A percentile compares a stretch with the other conserved stretches of the same genome.
Evolutionary conservation across 1,140 invertebrate species (phyloP).

Genomic region (Drosophila burlai): DNA sequence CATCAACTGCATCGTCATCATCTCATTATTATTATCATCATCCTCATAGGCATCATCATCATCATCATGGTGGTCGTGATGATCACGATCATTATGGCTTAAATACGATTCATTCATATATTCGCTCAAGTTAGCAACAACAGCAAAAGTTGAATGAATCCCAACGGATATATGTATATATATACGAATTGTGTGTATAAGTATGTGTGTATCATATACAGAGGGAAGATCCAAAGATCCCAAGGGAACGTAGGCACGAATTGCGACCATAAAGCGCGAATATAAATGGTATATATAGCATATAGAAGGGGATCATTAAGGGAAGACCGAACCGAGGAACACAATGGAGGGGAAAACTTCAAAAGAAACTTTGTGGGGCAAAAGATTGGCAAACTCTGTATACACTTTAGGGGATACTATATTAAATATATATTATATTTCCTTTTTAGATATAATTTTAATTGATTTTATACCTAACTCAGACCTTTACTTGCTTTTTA

Average conservation of each 20-base stretch:
- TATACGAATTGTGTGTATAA: background rate
- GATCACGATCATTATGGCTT: constrained; percentile 11
- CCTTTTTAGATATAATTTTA: background rate
- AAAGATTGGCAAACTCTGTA: constrained; percentile 5
- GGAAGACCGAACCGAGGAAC: constrained; percentile 11
- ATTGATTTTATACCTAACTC: no score
- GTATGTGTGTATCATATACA: background rate
- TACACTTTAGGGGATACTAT: constrained; percentile 8
- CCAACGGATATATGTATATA: constrained; percentile 20
- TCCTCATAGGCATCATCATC: constrained; percentile 14
- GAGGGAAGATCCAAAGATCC: constrained; percentile 5
- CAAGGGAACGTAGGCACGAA: constrained; percentile 6
- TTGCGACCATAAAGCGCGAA: constrained; percentile 22
- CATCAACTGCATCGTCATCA: constrained; percentile 45
- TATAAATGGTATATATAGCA: constrained; percentile 3
- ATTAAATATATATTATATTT: background rate
- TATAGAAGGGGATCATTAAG: constrained; percentile 41
- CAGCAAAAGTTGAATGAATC: constrained; percentile 78
- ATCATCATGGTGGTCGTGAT: constrained; percentile 12
- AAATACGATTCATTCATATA: constrained; percentile 56
- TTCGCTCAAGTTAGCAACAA: constrained; percentile 41
- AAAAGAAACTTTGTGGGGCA: constrained; percentile 4
- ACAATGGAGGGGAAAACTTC: constrained; percentile 37
- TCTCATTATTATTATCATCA: constrained; percentile 17
- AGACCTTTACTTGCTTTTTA: no score